Evolutionary conservation across 1,140 invertebrate genomes (phyloP), one percentile per base, ranked within the genome.

Genomic region (Caerostris extrusa): DNA sequence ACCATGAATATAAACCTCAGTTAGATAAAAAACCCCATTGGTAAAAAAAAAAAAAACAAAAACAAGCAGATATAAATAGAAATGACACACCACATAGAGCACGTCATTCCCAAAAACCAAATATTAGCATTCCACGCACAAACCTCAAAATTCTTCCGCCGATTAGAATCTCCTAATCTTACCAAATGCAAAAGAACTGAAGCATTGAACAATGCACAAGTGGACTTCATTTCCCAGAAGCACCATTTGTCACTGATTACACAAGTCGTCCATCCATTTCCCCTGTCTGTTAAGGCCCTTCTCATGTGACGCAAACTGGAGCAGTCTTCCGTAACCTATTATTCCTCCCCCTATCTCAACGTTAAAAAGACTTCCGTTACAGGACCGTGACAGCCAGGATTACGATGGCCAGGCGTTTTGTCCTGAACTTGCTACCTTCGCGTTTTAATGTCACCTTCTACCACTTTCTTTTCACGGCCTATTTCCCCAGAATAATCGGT

Each of bases 291-390:
- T 85, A 12, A 53, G 61, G 34, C 71, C 50, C 17, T 56, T n/a
- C 58, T 57, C 53, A 69, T 17, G 53, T 89, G 87, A 89, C 14
- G 87, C 58, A 89, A 89, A 89, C n/a, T 67, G 55, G 64, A 69
- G 53, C 61, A 89, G 34, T 71, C 87, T 89, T 61, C 67, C 87
- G 87, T 89, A 89, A 71, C 87, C 87, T 71, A 89, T 89, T 89
- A 89, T 89, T 89, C 87, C 58, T 57, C 10, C 34, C 71, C 50
- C 61, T 57, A 89, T 89, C 61, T 34, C 19, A 34, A 89, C 87
- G 87, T 56, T 89, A 89, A 89, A 89, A 89, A 61, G 87, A 89
- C 87, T 89, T 89, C 87, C 87, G 87, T 69, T 89, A 69, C 87
- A 53, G 57, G 67, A 89, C 87, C 87, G 64, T 89, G 87, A 89